Evolutionary conservation across 2,797 vertebrate species (phyloP).

Genomic region (Rhinella marina): DNA sequence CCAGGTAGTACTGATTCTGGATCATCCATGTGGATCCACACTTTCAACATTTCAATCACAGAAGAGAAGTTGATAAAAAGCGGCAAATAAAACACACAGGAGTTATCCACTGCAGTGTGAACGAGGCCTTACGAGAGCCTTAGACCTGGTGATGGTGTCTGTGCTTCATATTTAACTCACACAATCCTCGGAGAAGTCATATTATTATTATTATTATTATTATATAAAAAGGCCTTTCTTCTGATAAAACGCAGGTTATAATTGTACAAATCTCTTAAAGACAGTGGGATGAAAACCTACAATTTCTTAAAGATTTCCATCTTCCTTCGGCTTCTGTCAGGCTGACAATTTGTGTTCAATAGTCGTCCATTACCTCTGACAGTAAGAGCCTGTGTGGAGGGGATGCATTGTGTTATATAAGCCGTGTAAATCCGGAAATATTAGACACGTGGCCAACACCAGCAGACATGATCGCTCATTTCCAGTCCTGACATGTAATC

Average conservation of each 20-base stretch:
- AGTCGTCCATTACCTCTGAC: constrained; percentile 36
- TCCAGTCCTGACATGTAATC: not conserved
- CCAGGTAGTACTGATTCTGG: too few species aligned
- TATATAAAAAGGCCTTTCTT: not conserved
- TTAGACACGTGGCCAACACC: not conserved
- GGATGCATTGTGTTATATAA: not conserved
- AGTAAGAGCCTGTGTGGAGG: constrained; percentile 30
- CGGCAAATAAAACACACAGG: not conserved
- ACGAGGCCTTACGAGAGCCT: not conserved
- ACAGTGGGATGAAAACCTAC: constrained; percentile 9
- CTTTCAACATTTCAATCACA: not conserved
- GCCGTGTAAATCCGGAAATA: not conserved
- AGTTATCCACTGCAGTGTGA: not conserved
- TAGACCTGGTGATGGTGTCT: not conserved
- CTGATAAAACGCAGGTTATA: not conserved
- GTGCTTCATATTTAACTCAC: not conserved
- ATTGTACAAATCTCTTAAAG: not conserved
- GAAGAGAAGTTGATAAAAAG: not conserved
- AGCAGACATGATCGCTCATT: not conserved
- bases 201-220: constrained; percentile 20
- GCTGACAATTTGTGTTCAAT: constrained; percentile 27
- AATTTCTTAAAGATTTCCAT: constrained; percentile 4
- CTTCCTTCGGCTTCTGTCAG: not conserved
- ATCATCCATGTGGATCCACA: too few species aligned
- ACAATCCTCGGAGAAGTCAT: not conserved